phyloP scores from a whole-genome alignment of 2,113 vertebrate genomes.

The Callipepla californica region DNA sequence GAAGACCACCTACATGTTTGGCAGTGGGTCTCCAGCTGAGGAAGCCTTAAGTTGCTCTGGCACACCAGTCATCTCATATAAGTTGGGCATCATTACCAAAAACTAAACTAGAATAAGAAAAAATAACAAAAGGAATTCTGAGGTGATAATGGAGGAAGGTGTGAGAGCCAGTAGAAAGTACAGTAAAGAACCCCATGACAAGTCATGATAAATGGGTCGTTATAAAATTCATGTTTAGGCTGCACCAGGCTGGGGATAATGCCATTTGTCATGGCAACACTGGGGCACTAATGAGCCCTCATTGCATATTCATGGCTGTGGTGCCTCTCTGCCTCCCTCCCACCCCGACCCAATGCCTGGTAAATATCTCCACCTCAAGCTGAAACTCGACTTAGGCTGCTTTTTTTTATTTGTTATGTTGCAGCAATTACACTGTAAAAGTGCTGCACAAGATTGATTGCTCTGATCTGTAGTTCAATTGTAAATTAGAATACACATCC shows the following conservation, averaged over 20 bases:
- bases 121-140: slow-evolving; percentile 63
- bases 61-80: neutral
- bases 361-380: slow-evolving; percentile 80
- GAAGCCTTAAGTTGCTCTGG: neutral
- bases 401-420: slow-evolving; percentile 89
- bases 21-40: neutral
- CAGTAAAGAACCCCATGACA: slow-evolving; percentile 80
- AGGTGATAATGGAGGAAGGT: slow-evolving; percentile 70
- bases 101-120: neutral
- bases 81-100: neutral
- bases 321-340: slow-evolving; percentile 66
- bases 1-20: slow-evolving; percentile 32
- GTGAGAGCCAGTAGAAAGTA: slow-evolving; percentile 71
- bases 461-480: slow-evolving; percentile 99
- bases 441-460: slow-evolving; percentile 97
- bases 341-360: slow-evolving; percentile 74
- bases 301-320: slow-evolving; percentile 87
- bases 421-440: slow-evolving; percentile 94
- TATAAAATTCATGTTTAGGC: slow-evolving; percentile 90
- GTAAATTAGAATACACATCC: slow-evolving; percentile 98
- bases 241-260: slow-evolving; percentile 83
- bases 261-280: slow-evolving; percentile 87
- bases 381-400: slow-evolving; percentile 81
- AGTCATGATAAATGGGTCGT: slow-evolving; percentile 88
- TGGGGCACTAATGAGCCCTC: slow-evolving; percentile 85